Base-by-base conservation (phyloP, 92 coral and sea anemone species). In the Isaurus tuberculatus region DNA sequence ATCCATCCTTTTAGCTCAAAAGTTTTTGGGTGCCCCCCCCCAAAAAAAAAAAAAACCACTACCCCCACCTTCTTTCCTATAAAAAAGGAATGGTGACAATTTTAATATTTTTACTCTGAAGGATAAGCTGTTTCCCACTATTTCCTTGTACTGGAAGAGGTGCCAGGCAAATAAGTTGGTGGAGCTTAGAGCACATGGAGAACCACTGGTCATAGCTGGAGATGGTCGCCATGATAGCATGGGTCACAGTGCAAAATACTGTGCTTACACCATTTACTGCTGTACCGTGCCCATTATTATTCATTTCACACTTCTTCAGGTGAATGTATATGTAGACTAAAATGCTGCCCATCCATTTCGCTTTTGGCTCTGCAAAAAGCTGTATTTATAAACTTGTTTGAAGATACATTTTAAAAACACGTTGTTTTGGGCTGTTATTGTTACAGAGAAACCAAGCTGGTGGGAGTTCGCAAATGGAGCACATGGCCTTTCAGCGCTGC, bases 61-160 rank as follows among this genome's bases (percentile, higher is more conserved):
- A 2, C 37, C 33, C 33, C 34, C 27, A 3, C 22, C 23, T n/a
- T n/a, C n/a, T n/a, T 26, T 36, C 29, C 16, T 14, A 72, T 17
- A 27, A 32, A 26, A 65, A 22, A 33, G 4, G 64, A 75, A 60
- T 67, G 44, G 20, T 67, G 72, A 29, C 25, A 9, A 1, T 67
- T 17, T 37, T 70, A 37, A 70, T 27, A 77, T 77, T 77, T 84
- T 84, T 57, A 61, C 65, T 34, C 19, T 72, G 33, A 58, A 84
- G 88, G 72, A 84, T 7, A 84, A 84, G 64, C n/a, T 84, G 55
- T 84, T 81, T 60, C 86, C 86, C 46, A 58, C 66, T 37, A 81
- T 81, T 37, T 73, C 75, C 49, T 29, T 68, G 26, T 69, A 81
- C 75, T 81, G 86, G 78, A 73, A 81, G 48, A 43, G 67, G 46